These are phyloP conservation scores for Argyra leucocephala DNA, from an alignment of 2,888 invertebrate genomes.

Conservation along the genomic window DNA sequence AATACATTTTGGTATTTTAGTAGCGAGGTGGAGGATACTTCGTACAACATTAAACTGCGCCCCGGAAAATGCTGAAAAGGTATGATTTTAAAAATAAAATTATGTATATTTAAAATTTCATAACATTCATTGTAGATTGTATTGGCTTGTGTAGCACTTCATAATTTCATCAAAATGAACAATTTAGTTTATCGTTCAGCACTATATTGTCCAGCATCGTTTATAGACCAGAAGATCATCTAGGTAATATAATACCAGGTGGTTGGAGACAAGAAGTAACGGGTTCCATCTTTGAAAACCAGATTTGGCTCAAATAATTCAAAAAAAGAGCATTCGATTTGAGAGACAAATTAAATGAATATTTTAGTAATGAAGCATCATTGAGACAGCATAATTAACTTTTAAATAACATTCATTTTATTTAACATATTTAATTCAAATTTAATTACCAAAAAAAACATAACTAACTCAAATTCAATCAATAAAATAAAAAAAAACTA, in stretches of 20 bases:
- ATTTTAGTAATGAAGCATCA: not conserved
- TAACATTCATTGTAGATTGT: not conserved
- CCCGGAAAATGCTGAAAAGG: slow-evolving; percentile 8
- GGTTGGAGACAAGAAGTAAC: slow-evolving; percentile 10
- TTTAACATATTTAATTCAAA: not conserved
- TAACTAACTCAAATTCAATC: too few species aligned
- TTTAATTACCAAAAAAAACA: not conserved
- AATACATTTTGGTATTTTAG: slow-evolving; percentile 23
- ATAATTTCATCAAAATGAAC: not conserved
- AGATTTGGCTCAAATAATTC: not conserved
- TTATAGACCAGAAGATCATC: slow-evolving; percentile 12
- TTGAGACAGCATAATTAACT: not conserved
- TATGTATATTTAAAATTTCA: too few species aligned
- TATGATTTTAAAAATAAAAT: too few species aligned
- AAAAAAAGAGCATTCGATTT: not conserved
- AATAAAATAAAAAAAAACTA: too few species aligned
- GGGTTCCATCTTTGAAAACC: not conserved
- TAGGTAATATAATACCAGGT: not conserved
- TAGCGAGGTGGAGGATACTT: slow-evolving; percentile 10
- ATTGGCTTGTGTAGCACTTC: not conserved
- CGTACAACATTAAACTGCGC: slow-evolving; percentile 6
- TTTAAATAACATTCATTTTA: not conserved
- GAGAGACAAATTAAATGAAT: not conserved
- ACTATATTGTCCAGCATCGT: slow-evolving; percentile 4
- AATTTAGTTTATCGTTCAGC: not conserved